phyloP scores from a whole-genome alignment of 2,797 vertebrate species.

The Dromococcyx pavoninus region DNA sequence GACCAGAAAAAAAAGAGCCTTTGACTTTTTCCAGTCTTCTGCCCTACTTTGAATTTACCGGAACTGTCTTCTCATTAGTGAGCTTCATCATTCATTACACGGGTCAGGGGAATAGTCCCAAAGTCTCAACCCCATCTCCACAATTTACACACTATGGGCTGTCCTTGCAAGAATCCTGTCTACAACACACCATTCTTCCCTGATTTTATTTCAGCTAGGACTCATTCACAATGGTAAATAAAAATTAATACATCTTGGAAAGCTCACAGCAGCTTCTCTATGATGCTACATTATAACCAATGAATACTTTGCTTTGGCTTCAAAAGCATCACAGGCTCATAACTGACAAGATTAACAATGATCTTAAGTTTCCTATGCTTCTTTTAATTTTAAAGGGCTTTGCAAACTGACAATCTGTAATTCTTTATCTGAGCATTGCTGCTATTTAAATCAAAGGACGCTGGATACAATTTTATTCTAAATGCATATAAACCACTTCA shows the following conservation, averaged over 20 bases:
- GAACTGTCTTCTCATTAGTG: conserved; percentile 52
- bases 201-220: not conserved
- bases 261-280: not conserved
- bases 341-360: not conserved
- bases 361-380: not conserved
- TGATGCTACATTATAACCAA: not conserved
- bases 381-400: not conserved
- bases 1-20: not conserved
- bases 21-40: conserved; percentile 30
- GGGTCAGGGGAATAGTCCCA: conserved; percentile 2
- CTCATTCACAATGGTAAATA: not conserved
- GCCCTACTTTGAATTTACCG: conserved; percentile 5
- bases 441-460: not conserved
- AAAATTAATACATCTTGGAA: not conserved
- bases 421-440: not conserved
- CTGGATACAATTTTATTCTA: not conserved
- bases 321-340: not conserved
- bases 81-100: conserved; percentile 37
- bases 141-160: not conserved
- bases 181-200: not conserved
- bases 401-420: not conserved
- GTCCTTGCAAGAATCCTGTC: not conserved
- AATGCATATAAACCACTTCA: not conserved
- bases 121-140: not conserved
- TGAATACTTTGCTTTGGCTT: not conserved